A percentile compares a stretch with the other conserved stretches of the same genome.
These are phyloP conservation scores for Drosophila nr. medialis DNA, from an alignment of 2,888 invertebrate genomes.

Conservation along the genomic window DNA sequence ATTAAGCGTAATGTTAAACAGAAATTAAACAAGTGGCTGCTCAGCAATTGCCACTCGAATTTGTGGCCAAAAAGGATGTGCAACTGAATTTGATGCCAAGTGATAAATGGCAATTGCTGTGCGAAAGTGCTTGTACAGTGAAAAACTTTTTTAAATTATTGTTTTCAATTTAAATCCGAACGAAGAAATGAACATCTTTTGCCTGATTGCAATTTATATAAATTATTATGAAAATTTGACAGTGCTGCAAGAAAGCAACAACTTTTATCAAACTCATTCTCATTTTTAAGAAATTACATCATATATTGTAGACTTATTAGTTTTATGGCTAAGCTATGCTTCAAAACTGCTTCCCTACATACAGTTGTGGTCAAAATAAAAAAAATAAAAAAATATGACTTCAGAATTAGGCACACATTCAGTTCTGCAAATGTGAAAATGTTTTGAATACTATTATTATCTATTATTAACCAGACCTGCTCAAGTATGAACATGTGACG, in stretches of 20 bases:
- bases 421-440: no score
- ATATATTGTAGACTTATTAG: not conserved
- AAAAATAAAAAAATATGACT: no score
- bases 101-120: conserved; percentile 28
- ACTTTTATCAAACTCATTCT: not conserved
- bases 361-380: not conserved
- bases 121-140: conserved; percentile 5
- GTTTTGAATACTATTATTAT: no score
- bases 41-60: conserved; percentile 51
- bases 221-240: not conserved
- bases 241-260: not conserved
- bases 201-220: not conserved
- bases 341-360: not conserved
- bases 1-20: conserved; percentile 76
- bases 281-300: no score
- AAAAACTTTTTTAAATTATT: conserved; percentile 1
- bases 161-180: not conserved
- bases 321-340: not conserved
- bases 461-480: not conserved
- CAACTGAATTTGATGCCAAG: conserved; percentile 39
- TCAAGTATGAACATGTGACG: no score
- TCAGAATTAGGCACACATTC: no score
- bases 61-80: conserved; percentile 23
- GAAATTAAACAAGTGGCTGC: conserved; percentile 65
- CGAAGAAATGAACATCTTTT: fast-evolving